Percentiles rank a stretch among this genome's conserved stretches.
Evolutionary conservation across 1,140 invertebrate genomes (phyloP).

Genomic region (Megathymus violae): DNA sequence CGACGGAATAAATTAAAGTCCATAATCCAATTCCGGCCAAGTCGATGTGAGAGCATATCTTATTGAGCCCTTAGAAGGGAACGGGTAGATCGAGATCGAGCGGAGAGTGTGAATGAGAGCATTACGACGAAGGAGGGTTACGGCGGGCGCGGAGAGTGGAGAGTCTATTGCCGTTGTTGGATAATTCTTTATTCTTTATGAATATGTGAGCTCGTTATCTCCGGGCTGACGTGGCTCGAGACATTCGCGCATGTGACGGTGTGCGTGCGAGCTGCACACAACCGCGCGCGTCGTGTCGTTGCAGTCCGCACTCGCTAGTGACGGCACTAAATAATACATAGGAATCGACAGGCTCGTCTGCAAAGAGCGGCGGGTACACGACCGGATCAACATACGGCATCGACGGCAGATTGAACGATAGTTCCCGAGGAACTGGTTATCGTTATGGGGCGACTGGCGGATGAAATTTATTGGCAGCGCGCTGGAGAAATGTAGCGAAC

Average conservation of each 20-base stretch:
- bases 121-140: slow-evolving; percentile 60
- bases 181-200: slow-evolving; percentile 83
- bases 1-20: slow-evolving; percentile 81
- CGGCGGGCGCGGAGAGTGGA: slow-evolving; percentile 52
- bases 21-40: slow-evolving; percentile 72
- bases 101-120: slow-evolving; percentile 81
- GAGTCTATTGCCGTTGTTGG: slow-evolving; percentile 61
- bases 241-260: slow-evolving; percentile 60
- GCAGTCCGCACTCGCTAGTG: slow-evolving; percentile 55
- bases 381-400: slow-evolving; percentile 82
- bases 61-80: slow-evolving; percentile 69
- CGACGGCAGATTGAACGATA: slow-evolving; percentile 83
- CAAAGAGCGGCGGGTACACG: slow-evolving; percentile 79
- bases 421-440: slow-evolving; percentile 83
- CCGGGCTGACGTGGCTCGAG: slow-evolving; percentile 69
- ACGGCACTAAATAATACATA: slow-evolving; percentile 82
- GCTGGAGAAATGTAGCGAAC: slow-evolving; percentile 82
- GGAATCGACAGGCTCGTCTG: slow-evolving; percentile 78
- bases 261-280: slow-evolving; percentile 57
- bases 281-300: slow-evolving; percentile 39
- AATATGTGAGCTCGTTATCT: slow-evolving; percentile 83
- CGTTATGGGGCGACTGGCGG: slow-evolving; percentile 82
- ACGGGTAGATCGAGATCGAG: slow-evolving; percentile 77
- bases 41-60: slow-evolving; percentile 60
- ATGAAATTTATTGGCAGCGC: slow-evolving; percentile 83